These are phyloP conservation scores for Bolinopsis microptera DNA, from an alignment of 37 sponge, comb jelly and placozoan genomes.

Conservation along the genomic window DNA sequence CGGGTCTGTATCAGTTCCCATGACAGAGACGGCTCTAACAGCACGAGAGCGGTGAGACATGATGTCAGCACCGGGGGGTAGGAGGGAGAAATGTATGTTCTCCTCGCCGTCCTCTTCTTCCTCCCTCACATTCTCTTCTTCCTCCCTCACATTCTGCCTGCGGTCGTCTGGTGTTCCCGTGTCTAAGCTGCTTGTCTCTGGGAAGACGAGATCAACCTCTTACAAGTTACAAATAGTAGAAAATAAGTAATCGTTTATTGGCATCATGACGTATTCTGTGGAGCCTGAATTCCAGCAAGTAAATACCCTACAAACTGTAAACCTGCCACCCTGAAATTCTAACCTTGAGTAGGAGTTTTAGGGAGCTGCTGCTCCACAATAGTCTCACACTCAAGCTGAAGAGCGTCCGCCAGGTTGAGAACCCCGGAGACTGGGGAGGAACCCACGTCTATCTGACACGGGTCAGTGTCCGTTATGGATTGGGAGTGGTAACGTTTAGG, in stretches of 20 bases:
- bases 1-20: not conserved
- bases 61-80: slow-evolving; percentile 2
- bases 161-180: not conserved
- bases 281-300: too few relatives aligned
- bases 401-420: slow-evolving; percentile 24
- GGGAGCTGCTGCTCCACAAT: not conserved
- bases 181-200: too few relatives aligned
- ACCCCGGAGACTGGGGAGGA: slow-evolving; percentile 12
- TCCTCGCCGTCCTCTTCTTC: not conserved
- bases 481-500: slow-evolving; percentile 41
- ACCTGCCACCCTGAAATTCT: too few relatives aligned
- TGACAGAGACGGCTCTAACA: not conserved
- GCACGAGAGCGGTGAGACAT: not conserved
- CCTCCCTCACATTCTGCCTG: not conserved
- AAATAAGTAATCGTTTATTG: too few relatives aligned
- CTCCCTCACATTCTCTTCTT: not conserved
- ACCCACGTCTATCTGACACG: slow-evolving; percentile 15
- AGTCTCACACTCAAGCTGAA: slow-evolving; percentile 27
- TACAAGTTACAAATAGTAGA: too few relatives aligned
- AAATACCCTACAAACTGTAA: too few relatives aligned
- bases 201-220: not conserved
- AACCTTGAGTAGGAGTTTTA: not conserved
- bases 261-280: too few relatives aligned
- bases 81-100: slow-evolving; percentile 38
- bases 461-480: not conserved